Evolutionary conservation across 2,113 vertebrate genomes (phyloP).

Genomic region (Isichthys henryi): DNA sequence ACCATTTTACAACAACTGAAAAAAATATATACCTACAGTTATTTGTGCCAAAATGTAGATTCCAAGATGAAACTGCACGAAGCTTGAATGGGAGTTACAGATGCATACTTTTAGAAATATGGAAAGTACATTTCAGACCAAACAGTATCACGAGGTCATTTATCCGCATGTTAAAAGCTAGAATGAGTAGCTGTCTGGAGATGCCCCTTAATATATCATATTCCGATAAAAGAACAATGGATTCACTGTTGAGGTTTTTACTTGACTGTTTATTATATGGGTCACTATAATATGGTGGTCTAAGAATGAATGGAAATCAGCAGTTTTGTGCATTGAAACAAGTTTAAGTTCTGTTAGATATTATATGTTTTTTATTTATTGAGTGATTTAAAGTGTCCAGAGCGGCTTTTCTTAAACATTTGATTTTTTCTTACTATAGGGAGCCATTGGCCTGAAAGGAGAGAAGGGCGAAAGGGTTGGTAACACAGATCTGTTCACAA

Average conservation of each 20-base stretch:
- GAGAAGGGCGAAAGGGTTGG: slow-evolving; percentile 93
- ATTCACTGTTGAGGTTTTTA: slow-evolving; percentile 8
- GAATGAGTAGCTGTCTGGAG: slow-evolving; percentile 9
- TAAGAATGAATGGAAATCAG: background rate
- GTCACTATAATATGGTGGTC: background rate
- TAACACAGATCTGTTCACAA: slow-evolving; percentile 24
- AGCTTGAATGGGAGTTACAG: slow-evolving; percentile 4
- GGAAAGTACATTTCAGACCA: slow-evolving; percentile 14
- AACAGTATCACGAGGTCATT: background rate
- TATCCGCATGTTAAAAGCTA: background rate
- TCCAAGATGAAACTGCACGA: background rate
- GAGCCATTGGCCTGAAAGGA: slow-evolving; percentile 79
- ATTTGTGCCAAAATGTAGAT: slow-evolving; percentile 8
- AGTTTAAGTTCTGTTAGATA: background rate
- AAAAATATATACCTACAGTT: background rate
- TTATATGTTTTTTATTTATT: slow-evolving; percentile 21
- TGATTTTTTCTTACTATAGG: slow-evolving; percentile 59
- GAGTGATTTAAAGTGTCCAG: background rate
- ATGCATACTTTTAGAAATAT: background rate
- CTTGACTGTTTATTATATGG: background rate
- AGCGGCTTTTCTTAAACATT: background rate
- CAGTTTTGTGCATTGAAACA: background rate
- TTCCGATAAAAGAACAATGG: slow-evolving; percentile 13
- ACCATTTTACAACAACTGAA: background rate
- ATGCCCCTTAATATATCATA: slow-evolving; percentile 1